These are phyloP conservation scores for Callopanchax toddi DNA, from an alignment of 2,113 vertebrate genomes.

Conservation along the genomic window DNA sequence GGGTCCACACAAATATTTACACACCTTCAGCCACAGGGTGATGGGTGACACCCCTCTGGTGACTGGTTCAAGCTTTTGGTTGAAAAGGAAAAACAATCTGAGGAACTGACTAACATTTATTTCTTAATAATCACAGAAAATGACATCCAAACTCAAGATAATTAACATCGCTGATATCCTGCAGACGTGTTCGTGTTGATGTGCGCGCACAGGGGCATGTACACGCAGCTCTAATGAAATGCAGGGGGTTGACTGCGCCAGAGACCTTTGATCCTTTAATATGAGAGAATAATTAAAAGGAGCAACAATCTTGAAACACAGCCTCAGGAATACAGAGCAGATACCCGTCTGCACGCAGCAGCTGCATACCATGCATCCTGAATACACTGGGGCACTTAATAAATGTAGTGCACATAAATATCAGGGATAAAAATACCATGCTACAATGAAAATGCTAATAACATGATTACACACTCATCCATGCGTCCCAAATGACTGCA, in stretches of 20 bases:
- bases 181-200: conserved; percentile 24
- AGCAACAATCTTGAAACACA: conserved; percentile 77
- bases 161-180: conserved; percentile 15
- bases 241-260: conserved; percentile 68
- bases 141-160: conserved; percentile 31
- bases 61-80: conserved; percentile 39
- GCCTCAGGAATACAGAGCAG: conserved; percentile 75
- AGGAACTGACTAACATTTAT: no score
- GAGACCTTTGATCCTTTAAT: conserved; percentile 83
- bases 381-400: conserved; percentile 32
- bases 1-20: conserved; percentile 33
- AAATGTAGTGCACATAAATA: conserved; percentile 39
- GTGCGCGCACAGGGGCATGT: conserved; percentile 4
- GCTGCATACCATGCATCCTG: conserved; percentile 46
- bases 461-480: conserved; percentile 11
- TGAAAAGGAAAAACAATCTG: no score
- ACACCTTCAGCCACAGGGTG: conserved; percentile 32
- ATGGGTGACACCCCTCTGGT: conserved; percentile 57
- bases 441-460: conserved; percentile 49
- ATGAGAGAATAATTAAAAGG: conserved; percentile 84
- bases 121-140: conserved; percentile 41
- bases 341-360: conserved; percentile 43
- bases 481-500: conserved; percentile 24
- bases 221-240: conserved; percentile 65
- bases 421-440: conserved; percentile 22